Percentiles rank a stretch among this genome's conserved stretches.
phyloP scores from a whole-genome alignment of 2,888 invertebrate species.

The Lycia hirtaria region DNA sequence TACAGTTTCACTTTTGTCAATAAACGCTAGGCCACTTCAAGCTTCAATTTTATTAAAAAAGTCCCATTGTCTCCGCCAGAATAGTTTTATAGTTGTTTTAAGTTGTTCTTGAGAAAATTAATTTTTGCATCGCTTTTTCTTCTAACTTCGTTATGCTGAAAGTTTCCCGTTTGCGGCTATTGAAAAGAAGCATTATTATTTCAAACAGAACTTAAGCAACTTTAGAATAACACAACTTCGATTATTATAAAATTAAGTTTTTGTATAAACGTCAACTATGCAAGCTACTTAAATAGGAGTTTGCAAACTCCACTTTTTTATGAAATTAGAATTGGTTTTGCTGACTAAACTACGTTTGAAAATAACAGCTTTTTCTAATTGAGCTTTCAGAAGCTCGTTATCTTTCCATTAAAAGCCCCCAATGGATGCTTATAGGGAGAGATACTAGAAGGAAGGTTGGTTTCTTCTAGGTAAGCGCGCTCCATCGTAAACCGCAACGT shows the following conservation, averaged over 20 bases:
- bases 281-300: no score
- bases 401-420: not conserved
- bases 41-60: conserved; percentile 41
- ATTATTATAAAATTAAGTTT: no score
- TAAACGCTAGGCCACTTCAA: conserved; percentile 32
- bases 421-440: no score
- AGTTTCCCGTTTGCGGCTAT: conserved; percentile 6
- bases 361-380: not conserved
- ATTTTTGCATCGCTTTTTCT: conserved; percentile 54
- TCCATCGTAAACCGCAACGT: no score
- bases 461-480: no score
- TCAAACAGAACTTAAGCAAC: no score
- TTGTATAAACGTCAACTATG: no score
- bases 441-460: no score
- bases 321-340: no score
- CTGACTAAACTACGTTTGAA: not conserved
- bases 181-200: no score
- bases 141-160: conserved; percentile 21
- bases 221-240: no score
- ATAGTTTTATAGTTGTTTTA: conserved; percentile 72
- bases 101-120: conserved; percentile 67
- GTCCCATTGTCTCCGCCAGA: conserved; percentile 59
- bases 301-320: no score
- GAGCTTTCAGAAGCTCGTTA: not conserved
- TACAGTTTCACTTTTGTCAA: conserved; percentile 28